Conservation (phyloP, 2,888 invertebrate genomes). For the Mystacides longicornis region DNA sequence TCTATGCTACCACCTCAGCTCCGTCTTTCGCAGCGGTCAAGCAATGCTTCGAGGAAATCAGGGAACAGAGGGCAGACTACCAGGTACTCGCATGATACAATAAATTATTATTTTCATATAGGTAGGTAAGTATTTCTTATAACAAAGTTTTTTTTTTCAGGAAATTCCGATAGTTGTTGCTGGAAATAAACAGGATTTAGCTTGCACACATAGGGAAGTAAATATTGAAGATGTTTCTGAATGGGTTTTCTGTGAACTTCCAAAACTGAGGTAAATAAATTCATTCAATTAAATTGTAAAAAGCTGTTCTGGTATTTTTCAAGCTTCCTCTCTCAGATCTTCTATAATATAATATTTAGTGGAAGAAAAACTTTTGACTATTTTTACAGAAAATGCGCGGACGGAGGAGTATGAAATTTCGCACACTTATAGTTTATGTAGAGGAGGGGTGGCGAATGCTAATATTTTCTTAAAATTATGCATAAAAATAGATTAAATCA, state of each 20-base stretch:
- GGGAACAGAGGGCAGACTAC: constrained; percentile 70
- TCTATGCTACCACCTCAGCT: constrained; percentile 71
- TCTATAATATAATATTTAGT: too few relatives aligned
- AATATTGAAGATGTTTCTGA: constrained; percentile 72
- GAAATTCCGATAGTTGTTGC: constrained; percentile 81
- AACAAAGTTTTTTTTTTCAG: constrained; percentile 35
- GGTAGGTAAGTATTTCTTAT: too few relatives aligned
- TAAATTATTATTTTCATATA: too few relatives aligned
- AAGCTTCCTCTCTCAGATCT: neutral
- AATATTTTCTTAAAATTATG: too few relatives aligned
- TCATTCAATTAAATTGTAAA: neutral
- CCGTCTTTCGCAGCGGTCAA: constrained; percentile 67
- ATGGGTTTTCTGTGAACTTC: constrained; percentile 72
- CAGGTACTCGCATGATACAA: constrained; percentile 35
- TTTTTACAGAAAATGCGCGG: too few relatives aligned
- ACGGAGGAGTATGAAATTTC: too few relatives aligned
- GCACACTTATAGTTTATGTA: too few relatives aligned
- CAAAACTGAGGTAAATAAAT: constrained; percentile 53
- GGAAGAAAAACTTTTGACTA: too few relatives aligned
- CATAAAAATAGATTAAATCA: too few relatives aligned
- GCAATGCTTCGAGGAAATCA: constrained; percentile 72
- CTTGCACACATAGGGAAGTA: constrained; percentile 61
- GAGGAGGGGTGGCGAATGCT: too few relatives aligned
- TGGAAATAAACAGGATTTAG: constrained; percentile 78
- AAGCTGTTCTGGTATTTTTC: neutral